Base-by-base conservation (phyloP, 2,888 invertebrate species). In the Dione vanillae region DNA sequence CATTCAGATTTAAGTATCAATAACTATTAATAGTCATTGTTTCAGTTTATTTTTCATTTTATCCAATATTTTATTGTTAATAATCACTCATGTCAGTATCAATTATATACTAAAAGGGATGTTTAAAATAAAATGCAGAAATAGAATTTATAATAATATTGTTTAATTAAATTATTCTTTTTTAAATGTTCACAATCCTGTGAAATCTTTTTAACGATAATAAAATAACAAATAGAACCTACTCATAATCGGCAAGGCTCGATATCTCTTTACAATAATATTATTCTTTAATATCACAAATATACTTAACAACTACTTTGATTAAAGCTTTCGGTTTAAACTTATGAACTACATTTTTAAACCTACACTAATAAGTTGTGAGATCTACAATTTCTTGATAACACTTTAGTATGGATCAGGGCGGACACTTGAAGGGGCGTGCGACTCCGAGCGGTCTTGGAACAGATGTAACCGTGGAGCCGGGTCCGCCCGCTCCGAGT, bases 401-500 rank as follows among this genome's bases (percentile, higher is more conserved):
- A 85, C 89, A 88, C 83, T 81, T 83, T 86, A 91, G 92, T 90
- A 76, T 80, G 84, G 85, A 85, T 79, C 81, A 79, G 79, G 84
- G 87, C 89, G 90, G 89, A 91, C 91, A 87, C 88, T 77, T 83
- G 78, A 79, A 58, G 80, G 84, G 80, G 86, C 82, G 82, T 82
- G 79, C 87, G 91, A 80, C 92, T 88, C 92, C 92, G 87, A 85
- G 78, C 92, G 93, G 92, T 89, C 88, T 87, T 92, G 87, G 91
- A 93, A 93, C 93, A 93, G 91, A 93, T 93, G 89, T 92, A 92
- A 92, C 93, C 93, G 93, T 82, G 92, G 90, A 90, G 91, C 87
- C 92, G 92, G 89, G 91, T 88, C 92, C 91, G 86, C 86, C 83
- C 83, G 85, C 79, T 83, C 85, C 82, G 78, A 73, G 79, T 78